Evolutionary conservation across 1,140 invertebrate species (phyloP), one percentile per base, ranked within the genome.

Genomic region (Eupeodes corollae): DNA sequence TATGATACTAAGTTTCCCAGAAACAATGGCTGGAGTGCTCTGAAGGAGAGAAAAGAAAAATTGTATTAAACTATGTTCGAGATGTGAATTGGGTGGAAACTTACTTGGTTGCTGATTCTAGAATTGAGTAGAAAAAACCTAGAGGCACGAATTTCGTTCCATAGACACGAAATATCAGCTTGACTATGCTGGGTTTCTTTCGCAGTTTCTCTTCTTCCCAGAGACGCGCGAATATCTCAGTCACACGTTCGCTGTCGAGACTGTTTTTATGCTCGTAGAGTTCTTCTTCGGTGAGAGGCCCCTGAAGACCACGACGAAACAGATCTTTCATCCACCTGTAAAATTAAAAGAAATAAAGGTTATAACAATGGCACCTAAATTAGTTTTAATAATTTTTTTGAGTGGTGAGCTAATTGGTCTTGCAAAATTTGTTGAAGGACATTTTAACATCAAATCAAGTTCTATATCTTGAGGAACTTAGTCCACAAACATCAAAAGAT

Each of bases 1-100:
- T 82, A 86, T 14, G 75, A 72, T 12, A 89, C 76, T 12, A 90
- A 57, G 1, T 71, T 68, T 10, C 80, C 83, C 1, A 89, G 68
- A 46, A 79, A 80, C 49, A 86, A 51, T 2, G 85, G 84, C 56
- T 83, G 82, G 14, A 75, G 64, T 33, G 83, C 73, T 67, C 85
- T 88, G 66, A 18, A 77, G 72, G 1, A n/a, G 16, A 26, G 37
- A 35, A 49, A 43, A 1, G 46, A 42, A 43, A 26, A 31, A 3
- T 46, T 44, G 35, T 18, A 37, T 21, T 34, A 42, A 42, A 19
- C 21, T 13, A 34, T 13, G 11, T 9, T 12, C 13, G 21, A 9
- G 16, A 9, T 9, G 1, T 40, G 30, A 42, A 26, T 18, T 21
- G 46, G 15, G 44, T 46, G 32, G 32, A 37, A 14, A 60, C 61